Conservation (phyloP, 2,113 vertebrate genomes). For the Chaetorhynchus papuensis region DNA sequence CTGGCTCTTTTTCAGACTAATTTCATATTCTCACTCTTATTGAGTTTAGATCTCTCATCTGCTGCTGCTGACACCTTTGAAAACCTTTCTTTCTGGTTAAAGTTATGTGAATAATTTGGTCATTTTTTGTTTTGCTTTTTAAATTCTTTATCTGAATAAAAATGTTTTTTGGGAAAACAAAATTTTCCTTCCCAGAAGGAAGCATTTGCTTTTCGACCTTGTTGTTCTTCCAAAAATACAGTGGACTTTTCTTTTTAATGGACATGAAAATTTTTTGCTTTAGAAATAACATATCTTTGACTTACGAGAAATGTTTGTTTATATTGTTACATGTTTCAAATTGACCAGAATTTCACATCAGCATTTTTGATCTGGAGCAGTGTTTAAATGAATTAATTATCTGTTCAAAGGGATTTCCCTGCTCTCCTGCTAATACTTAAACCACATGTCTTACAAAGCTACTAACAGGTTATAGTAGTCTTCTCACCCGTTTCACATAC, state of each 20-base stretch:
- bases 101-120: neutral
- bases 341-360: neutral
- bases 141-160: neutral
- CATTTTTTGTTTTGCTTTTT: neutral
- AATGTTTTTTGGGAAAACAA: neutral
- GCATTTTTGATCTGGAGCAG: neutral
- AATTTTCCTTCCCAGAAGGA: neutral
- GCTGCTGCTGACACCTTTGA: neutral
- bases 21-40: neutral
- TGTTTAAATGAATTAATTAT: neutral
- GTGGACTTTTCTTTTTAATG: neutral
- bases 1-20: neutral
- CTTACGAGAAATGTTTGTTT: neutral
- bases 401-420: neutral
- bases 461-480: neutral
- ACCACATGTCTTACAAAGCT: neutral
- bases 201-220: neutral
- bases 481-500: accelerated
- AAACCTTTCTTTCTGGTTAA: neutral
- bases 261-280: neutral
- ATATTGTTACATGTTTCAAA: neutral
- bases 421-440: neutral
- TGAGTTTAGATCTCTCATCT: neutral
- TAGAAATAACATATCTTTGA: neutral
- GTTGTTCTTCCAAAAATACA: neutral